Conservation (phyloP, 2,888 invertebrate species). For the Pseudoips prasinana region DNA sequence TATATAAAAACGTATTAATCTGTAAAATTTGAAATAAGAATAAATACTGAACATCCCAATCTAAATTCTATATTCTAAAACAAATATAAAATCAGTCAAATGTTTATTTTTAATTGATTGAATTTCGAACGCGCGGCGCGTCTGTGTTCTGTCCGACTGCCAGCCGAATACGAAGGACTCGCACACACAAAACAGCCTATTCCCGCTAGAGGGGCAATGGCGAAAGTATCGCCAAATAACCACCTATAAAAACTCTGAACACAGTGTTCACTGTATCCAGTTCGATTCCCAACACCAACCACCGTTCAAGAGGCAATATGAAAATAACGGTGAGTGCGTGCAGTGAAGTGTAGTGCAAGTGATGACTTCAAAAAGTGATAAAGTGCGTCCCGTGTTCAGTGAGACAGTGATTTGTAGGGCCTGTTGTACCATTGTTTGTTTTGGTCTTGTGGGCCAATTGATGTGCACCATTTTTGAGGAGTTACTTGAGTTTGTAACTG, state of each 20-base stretch:
- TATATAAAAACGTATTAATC: background rate
- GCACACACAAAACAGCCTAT: constrained; percentile 39
- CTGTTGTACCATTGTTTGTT: constrained; percentile 31
- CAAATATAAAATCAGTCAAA: constrained; percentile 8
- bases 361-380: constrained; percentile 72
- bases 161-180: constrained; percentile 71
- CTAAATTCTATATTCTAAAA: background rate
- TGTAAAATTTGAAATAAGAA: background rate
- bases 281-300: constrained; percentile 74
- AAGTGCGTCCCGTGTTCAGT: constrained; percentile 50
- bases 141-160: constrained; percentile 53
- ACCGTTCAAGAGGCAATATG: constrained; percentile 76
- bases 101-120: constrained; percentile 7
- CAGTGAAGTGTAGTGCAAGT: constrained; percentile 58
- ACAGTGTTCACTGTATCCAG: constrained; percentile 67
- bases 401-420: constrained; percentile 33
- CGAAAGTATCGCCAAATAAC: constrained; percentile 79
- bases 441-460: background rate
- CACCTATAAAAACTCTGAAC: constrained; percentile 78
- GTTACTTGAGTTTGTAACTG: constrained; percentile 12
- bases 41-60: background rate
- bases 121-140: constrained; percentile 56
- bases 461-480: background rate
- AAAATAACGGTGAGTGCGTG: constrained; percentile 75
- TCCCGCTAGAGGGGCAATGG: constrained; percentile 71